Percentiles rank a stretch among this genome's conserved stretches.
These are phyloP conservation scores for Microcebus murinus DNA, from an alignment of 2,113 vertebrate species.

Conservation along the genomic window DNA sequence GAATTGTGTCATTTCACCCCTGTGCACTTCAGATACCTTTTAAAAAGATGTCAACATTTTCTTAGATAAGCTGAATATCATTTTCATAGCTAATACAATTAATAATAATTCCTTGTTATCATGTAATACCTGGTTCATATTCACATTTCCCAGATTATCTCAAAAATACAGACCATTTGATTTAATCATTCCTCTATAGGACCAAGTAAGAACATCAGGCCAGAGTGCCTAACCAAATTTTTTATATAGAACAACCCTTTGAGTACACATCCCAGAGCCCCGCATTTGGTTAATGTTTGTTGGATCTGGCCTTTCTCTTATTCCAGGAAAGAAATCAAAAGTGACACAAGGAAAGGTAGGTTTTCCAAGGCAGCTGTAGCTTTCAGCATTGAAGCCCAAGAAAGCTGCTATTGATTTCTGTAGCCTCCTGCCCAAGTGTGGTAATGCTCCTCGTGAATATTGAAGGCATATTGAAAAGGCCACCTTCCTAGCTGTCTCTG, in stretches of 20 bases:
- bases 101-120: background rate
- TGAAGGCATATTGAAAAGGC: conserved; percentile 48
- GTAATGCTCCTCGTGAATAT: conserved; percentile 10
- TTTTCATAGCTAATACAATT: conserved; percentile 1
- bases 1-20: background rate
- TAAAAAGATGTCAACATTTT: background rate
- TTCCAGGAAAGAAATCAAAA: conserved; percentile 65
- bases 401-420: conserved; percentile 67
- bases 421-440: background rate
- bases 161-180: background rate
- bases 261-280: background rate
- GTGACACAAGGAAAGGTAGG: conserved; percentile 51
- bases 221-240: background rate
- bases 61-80: background rate
- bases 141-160: conserved; percentile 25
- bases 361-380: conserved; percentile 44
- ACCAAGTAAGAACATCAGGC: background rate
- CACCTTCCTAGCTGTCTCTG: conserved; percentile 1
- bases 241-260: background rate
- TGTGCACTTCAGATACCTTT: background rate
- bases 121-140: background rate
- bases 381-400: background rate
- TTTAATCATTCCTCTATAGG: background rate
- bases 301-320: conserved; percentile 51
- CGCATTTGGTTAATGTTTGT: conserved; percentile 37